Percentiles rank a stretch among this genome's conserved stretches.
Conservation (phyloP, 2,888 invertebrate species). For the Petrolisthes manimaculis region DNA sequence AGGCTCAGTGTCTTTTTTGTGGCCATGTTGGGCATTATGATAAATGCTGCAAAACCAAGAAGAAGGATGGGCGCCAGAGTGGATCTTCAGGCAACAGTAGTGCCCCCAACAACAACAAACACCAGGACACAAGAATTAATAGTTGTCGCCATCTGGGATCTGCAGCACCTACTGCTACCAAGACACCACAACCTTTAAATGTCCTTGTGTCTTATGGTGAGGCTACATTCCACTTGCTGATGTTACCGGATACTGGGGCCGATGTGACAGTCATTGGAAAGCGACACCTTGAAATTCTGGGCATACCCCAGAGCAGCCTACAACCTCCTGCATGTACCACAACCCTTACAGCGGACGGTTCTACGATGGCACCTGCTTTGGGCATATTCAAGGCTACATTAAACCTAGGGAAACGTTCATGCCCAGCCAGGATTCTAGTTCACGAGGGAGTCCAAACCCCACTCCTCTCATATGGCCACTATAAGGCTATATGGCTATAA, state of each 20-base stretch:
- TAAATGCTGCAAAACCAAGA: background rate
- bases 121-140: background rate
- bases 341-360: no score
- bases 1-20: background rate
- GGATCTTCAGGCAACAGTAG: background rate
- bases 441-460: background rate
- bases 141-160: background rate
- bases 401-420: no score
- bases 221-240: background rate
- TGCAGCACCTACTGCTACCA: background rate
- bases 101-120: background rate
- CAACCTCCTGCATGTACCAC: no score
- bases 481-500: no score
- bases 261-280: no score
- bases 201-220: background rate
- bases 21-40: background rate
- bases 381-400: no score
- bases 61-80: background rate
- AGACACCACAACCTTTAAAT: background rate
- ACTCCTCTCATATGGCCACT: background rate
- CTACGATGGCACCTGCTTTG: no score
- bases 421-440: no score
- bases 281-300: no score
- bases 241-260: no score
- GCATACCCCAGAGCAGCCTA: no score